Percentiles rank a stretch among this genome's conserved stretches.
phyloP scores from a whole-genome alignment of 2,797 vertebrate species.

The Dendrocincla tyrannina region DNA sequence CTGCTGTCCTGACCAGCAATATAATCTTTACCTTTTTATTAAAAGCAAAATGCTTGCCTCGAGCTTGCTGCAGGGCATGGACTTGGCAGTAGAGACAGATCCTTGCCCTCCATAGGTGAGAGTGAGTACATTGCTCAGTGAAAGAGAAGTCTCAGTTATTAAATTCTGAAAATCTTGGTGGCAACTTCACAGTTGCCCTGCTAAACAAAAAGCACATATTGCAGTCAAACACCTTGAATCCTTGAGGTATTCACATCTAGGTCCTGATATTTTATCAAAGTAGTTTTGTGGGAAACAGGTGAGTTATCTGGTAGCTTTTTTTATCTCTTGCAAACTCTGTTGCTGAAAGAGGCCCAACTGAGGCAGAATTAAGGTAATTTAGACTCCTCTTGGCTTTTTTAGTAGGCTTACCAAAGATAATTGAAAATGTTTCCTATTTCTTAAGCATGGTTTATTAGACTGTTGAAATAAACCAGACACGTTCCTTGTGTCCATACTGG shows the following conservation, averaged over 20 bases:
- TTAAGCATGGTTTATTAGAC: background rate
- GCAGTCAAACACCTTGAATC: background rate
- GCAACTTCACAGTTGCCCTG: background rate
- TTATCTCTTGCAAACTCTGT: background rate
- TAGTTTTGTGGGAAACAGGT: background rate
- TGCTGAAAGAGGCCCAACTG: background rate
- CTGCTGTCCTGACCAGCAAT: background rate
- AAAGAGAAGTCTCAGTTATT: background rate
- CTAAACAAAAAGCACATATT: background rate
- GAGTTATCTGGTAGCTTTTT: background rate
- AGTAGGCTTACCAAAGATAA: background rate
- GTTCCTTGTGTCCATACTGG: background rate
- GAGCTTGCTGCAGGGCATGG: background rate
- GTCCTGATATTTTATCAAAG: background rate
- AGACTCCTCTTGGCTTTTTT: background rate
- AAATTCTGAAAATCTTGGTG: background rate
- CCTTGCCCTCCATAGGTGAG: background rate
- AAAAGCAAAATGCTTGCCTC: background rate
- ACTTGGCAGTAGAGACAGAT: background rate
- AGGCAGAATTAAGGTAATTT: background rate
- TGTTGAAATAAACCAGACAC: background rate
- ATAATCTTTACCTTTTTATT: background rate
- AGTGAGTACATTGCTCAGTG: background rate
- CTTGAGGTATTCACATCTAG: background rate
- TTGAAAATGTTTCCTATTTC: slow-evolving; percentile 2